Evolutionary conservation across 2,113 vertebrate species (phyloP).

Genomic region (Thermophis baileyi): DNA sequence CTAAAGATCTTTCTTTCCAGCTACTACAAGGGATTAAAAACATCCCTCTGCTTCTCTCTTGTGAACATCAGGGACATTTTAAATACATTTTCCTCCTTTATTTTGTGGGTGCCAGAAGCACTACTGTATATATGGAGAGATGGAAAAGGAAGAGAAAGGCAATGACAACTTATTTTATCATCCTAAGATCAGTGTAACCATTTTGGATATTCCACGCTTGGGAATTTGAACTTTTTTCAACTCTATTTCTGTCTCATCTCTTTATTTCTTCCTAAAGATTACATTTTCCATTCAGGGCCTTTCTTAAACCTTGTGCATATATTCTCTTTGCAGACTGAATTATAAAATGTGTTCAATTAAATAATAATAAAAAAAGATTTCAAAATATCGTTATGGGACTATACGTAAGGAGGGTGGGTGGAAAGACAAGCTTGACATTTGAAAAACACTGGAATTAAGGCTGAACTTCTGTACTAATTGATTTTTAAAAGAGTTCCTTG

Average conservation of each 20-base stretch:
- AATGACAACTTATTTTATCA: constrained; percentile 60
- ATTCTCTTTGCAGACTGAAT: constrained; percentile 62
- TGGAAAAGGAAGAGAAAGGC: not conserved
- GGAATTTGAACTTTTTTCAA: constrained; percentile 50
- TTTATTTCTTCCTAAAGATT: constrained; percentile 16
- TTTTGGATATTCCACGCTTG: constrained; percentile 47
- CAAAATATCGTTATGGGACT: constrained; percentile 65
- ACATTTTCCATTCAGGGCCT: constrained; percentile 46
- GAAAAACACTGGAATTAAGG: constrained; percentile 71
- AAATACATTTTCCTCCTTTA: not conserved
- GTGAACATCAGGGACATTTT: not conserved
- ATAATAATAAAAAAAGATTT: constrained; percentile 62
- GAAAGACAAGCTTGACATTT: constrained; percentile 71
- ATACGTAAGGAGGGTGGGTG: constrained; percentile 51
- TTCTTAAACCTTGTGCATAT: constrained; percentile 49
- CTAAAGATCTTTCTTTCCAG: not conserved
- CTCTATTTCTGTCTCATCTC: constrained; percentile 6
- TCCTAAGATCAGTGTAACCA: constrained; percentile 52
- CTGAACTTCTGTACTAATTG: constrained; percentile 76
- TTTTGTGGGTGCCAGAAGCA: not conserved
- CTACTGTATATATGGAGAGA: not conserved
- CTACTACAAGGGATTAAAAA: not conserved
- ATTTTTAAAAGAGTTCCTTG: constrained; percentile 77
- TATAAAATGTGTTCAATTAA: constrained; percentile 71
- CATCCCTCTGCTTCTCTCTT: not conserved